Base-by-base conservation (phyloP, 2,888 invertebrate genomes). In the Dione vanillae region DNA sequence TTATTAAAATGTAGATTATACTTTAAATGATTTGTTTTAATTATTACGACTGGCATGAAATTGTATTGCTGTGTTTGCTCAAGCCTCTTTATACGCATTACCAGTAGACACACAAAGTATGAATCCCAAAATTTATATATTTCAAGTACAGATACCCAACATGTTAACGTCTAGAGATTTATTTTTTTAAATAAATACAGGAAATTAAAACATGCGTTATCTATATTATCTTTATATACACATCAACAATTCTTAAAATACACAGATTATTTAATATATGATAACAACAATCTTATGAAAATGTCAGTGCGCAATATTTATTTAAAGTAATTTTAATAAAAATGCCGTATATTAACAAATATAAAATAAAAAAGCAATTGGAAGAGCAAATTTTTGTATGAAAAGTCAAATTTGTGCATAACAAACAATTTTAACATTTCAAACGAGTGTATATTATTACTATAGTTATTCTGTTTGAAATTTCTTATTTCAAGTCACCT, bases 201-300 rank as follows among this genome's bases (percentile, higher is more conserved):
- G 84, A 80, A 84, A 82, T 82, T 75, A 76, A 79, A 83, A 82
- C 71, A 78, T 73, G 65, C 71, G 76, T 76, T 74, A 77, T 71
- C 65, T 79, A 76, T 82, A 78, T 67, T 84, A 86, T 83, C 62
- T 85, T 87, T 89, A 87, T 90, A 79, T 90, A 90, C 88, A 89
- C 89, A 86, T 88, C 84, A 90, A 90, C 87, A 85, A 81, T 85
- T 86, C 85, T 80, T 83, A 83, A 80, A 79, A 81, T 82, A 79
- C 84, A 83, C 81, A 84, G 58, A 61, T 67, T 78, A 65, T 27
- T 27, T 27, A 5, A 3, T 27, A 27, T 27, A 27, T 3, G 2
- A 27, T 10, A 35, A 65, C 20, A n/a, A 65, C 35, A 14, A 54
- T 51, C 16, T 20, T 56, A 64, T 64, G 19, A 43, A 54, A 27